A percentile compares a stretch with the other conserved stretches of the same genome.
These are phyloP conservation scores for Apamea monoglypha DNA, from an alignment of 2,888 invertebrate species.

Conservation along the genomic window DNA sequence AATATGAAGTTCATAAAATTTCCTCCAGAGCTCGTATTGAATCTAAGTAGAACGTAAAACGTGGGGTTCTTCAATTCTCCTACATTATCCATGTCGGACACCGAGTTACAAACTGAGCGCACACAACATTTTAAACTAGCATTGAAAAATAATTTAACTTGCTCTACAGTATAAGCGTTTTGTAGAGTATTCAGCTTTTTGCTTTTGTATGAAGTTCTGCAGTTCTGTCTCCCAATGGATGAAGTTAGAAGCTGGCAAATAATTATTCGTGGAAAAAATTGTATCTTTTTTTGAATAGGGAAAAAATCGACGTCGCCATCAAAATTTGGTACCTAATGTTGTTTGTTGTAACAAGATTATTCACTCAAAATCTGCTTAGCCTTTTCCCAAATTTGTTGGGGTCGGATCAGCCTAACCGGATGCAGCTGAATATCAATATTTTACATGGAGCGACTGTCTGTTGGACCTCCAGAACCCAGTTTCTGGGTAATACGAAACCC, in stretches of 20 bases:
- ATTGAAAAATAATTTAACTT: constrained; percentile 52
- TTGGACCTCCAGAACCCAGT: not conserved
- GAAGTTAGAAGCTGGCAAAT: not conserved
- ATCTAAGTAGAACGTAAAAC: constrained; percentile 1
- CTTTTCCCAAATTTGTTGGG: no score
- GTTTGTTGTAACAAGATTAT: not conserved
- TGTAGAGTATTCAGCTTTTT: constrained; percentile 26
- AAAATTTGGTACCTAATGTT: no score
- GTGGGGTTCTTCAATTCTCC: constrained; percentile 5
- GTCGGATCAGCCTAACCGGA: no score
- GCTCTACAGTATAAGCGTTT: not conserved
- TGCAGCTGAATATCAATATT: no score
- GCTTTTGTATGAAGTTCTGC: constrained; percentile 4
- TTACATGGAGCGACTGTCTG: no score
- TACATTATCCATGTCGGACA: constrained; percentile 26
- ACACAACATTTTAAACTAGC: constrained; percentile 38
- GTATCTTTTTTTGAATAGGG: not conserved
- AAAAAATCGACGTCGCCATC: not conserved
- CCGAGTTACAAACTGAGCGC: constrained; percentile 31
- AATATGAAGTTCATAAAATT: not conserved
- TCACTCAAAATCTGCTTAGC: no score
- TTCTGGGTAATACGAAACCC: not conserved
- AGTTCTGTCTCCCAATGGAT: not conserved
- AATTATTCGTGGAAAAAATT: not conserved
- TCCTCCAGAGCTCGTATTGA: not conserved